Conservation (phyloP, 1,140 invertebrate genomes). For the Dendrolimus punctatus region DNA sequence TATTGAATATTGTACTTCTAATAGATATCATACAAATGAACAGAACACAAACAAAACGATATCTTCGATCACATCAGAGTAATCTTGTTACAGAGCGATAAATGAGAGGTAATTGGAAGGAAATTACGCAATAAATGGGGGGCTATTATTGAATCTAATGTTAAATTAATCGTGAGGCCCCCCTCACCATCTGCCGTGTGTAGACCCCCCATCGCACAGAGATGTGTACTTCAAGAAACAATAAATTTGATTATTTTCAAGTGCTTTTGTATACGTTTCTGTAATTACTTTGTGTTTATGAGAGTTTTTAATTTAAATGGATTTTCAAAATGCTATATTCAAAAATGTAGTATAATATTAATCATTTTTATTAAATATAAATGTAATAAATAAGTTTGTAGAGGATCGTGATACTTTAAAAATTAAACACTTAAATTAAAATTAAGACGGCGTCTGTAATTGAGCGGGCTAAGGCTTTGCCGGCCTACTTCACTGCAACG, state of each 20-base stretch:
- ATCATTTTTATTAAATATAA: too few relatives aligned
- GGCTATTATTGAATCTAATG: slow-evolving; percentile 70
- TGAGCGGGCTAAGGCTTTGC: too few relatives aligned
- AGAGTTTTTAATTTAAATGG: too few relatives aligned
- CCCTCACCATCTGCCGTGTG: slow-evolving; percentile 53
- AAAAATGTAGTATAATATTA: too few relatives aligned
- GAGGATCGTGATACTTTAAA: too few relatives aligned
- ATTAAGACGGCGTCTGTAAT: too few relatives aligned
- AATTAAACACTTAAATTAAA: too few relatives aligned
- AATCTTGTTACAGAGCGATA: slow-evolving; percentile 60
- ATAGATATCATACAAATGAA: too few relatives aligned
- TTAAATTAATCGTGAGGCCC: slow-evolving; percentile 55
- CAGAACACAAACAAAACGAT: slow-evolving; percentile 3
- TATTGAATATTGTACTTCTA: too few relatives aligned
- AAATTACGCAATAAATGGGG: slow-evolving; percentile 67
- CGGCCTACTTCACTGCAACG: too few relatives aligned
- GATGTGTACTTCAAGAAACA: slow-evolving; percentile 20
- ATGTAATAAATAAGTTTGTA: too few relatives aligned
- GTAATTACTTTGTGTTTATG: not conserved
- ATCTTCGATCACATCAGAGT: slow-evolving; percentile 31
- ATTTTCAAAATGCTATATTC: too few relatives aligned
- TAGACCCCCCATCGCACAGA: slow-evolving; percentile 21
- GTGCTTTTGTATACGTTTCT: slow-evolving; percentile 22
- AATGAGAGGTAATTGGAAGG: slow-evolving; percentile 65
- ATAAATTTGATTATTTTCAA: slow-evolving; percentile 34